phyloP scores from a whole-genome alignment of 1,140 invertebrate genomes.

The Diploscapter pachys region DNA sequence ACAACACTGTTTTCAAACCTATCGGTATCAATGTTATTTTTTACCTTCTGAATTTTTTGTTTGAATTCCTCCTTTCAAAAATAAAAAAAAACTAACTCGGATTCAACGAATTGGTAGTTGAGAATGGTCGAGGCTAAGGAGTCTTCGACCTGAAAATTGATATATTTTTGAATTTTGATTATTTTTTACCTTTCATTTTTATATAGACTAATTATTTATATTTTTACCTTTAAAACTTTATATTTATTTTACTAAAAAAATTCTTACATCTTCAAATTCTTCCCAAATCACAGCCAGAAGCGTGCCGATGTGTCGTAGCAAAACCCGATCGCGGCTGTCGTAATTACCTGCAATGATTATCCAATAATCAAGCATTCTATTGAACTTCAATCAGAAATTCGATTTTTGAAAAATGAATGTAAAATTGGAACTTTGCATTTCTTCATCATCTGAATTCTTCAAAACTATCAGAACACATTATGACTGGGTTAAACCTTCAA shows the following conservation, averaged over 20 bases:
- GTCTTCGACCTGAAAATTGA: constrained; percentile 48
- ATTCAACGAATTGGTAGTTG: constrained; percentile 48
- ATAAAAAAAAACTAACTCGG: constrained; percentile 50
- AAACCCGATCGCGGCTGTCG: constrained; percentile 60
- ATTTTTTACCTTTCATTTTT: neutral
- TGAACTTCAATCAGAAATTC: constrained; percentile 12
- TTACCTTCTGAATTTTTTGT: constrained; percentile 1
- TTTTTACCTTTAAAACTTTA: no score
- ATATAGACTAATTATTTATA: neutral
- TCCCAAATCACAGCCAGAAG: constrained; percentile 60
- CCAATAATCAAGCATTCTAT: no score
- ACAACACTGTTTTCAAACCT: constrained; percentile 22
- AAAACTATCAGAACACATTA: no score
- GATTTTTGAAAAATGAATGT: no score
- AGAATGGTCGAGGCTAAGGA: constrained; percentile 44
- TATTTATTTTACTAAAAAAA: neutral
- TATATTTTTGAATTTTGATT: neutral
- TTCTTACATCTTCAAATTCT: constrained; percentile 56
- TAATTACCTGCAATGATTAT: constrained; percentile 59
- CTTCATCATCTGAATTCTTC: no score
- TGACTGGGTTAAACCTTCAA: no score
- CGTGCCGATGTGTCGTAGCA: constrained; percentile 60
- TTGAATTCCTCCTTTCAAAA: constrained; percentile 54
- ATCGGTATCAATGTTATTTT: constrained; percentile 23
- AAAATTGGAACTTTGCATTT: no score